These are phyloP conservation scores for Onthophagus taurus DNA, from an alignment of 1,140 invertebrate species.

Conservation along the genomic window DNA sequence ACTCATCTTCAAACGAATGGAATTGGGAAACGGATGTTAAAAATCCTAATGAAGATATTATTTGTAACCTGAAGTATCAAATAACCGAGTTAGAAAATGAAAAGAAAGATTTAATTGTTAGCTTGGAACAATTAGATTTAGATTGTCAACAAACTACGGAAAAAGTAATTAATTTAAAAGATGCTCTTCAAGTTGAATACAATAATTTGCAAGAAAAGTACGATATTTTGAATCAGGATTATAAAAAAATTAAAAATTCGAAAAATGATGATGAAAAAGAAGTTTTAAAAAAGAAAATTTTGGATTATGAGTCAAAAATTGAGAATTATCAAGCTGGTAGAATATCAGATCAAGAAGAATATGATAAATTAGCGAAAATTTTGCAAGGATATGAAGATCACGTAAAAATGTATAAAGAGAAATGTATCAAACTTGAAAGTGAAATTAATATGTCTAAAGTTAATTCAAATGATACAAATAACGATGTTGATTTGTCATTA, in stretches of 20 bases:
- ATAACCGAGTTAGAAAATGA: conserved; percentile 30
- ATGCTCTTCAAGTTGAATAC: conserved; percentile 45
- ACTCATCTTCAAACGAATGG: too few relatives aligned
- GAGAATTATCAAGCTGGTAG: not conserved
- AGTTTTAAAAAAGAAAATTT: conserved; percentile 5
- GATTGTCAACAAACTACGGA: conserved; percentile 32
- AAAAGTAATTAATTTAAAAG: conserved; percentile 32
- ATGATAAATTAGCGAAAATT: conserved; percentile 23
- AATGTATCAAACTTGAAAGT: not conserved
- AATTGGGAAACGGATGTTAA: not conserved
- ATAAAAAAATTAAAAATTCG: not conserved
- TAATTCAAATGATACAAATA: conserved; percentile 17
- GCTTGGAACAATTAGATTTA: conserved; percentile 31
- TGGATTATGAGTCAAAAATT: not conserved
- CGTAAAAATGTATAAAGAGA: conserved; percentile 15
- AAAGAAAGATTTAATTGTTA: conserved; percentile 27
- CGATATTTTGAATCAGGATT: conserved; percentile 14
- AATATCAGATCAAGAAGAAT: conserved; percentile 21
- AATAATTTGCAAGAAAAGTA: conserved; percentile 29
- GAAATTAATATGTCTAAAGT: conserved; percentile 8
- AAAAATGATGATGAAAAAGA: not conserved
- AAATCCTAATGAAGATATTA: not conserved
- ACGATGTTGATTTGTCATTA: conserved; percentile 34
- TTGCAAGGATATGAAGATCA: conserved; percentile 27
- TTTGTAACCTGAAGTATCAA: conserved; percentile 15